These are phyloP conservation scores for Myioborus miniatus DNA, from an alignment of 2,797 vertebrate species.

Conservation along the genomic window DNA sequence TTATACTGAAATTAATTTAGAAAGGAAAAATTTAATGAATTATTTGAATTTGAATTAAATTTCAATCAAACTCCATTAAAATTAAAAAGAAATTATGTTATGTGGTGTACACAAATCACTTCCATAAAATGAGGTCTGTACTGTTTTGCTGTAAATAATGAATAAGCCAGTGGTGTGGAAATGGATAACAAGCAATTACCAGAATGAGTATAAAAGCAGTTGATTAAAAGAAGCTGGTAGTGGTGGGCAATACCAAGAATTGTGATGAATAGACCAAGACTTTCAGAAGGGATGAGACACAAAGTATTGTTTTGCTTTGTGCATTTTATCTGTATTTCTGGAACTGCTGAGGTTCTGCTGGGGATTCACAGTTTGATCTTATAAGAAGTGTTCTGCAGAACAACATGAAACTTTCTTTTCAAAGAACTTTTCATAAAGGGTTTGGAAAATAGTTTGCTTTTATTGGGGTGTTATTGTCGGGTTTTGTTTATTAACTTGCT, in stretches of 20 bases:
- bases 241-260: conserved; percentile 47
- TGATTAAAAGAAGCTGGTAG: conserved; percentile 63
- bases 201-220: conserved; percentile 34
- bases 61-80: background rate
- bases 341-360: conserved; percentile 39
- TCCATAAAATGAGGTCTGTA: background rate
- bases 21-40: background rate
- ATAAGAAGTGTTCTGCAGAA: background rate
- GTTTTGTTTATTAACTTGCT: conserved; percentile 5
- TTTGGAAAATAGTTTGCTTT: background rate
- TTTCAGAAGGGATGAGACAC: conserved; percentile 47
- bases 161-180: conserved; percentile 12
- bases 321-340: conserved; percentile 56
- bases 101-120: background rate
- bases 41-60: background rate
- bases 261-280: conserved; percentile 38
- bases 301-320: conserved; percentile 31
- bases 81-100: background rate
- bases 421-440: background rate
- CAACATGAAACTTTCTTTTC: background rate
- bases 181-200: conserved; percentile 44
- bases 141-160: conserved; percentile 35
- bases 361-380: conserved; percentile 30
- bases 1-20: background rate
- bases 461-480: background rate